phyloP scores from a whole-genome alignment of 2,888 invertebrate species.

The Dryomyza anilis region DNA sequence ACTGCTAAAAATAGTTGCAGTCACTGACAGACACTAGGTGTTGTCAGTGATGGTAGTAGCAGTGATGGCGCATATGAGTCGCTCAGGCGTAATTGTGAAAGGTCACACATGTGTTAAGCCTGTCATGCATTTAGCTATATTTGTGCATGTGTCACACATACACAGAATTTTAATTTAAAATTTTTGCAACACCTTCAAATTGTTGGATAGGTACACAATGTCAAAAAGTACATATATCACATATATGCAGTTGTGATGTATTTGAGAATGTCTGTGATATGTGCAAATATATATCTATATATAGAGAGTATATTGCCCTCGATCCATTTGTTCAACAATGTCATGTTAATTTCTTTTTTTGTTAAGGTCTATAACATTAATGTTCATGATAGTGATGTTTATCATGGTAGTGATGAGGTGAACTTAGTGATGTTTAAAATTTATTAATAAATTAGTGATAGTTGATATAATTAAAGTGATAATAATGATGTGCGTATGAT shows the following conservation, averaged over 20 bases:
- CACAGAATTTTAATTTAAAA: slow-evolving; percentile 16
- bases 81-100: slow-evolving; percentile 15
- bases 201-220: not conserved
- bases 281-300: not conserved
- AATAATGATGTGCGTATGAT: not conserved
- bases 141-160: not conserved
- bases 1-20: slow-evolving; percentile 11
- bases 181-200: slow-evolving; percentile 11
- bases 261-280: not conserved
- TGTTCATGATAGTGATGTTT: not conserved
- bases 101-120: slow-evolving; percentile 17
- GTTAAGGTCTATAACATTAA: not conserved
- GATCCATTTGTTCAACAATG: not conserved
- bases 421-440: not conserved
- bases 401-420: not conserved
- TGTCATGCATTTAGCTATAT: not conserved
- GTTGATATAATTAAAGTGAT: not conserved
- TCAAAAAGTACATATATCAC: too few relatives aligned
- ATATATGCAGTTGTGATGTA: not conserved
- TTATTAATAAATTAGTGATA: not conserved
- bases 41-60: not conserved
- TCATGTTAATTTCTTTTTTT: not conserved
- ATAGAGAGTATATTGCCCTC: not conserved
- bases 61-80: slow-evolving; percentile 2
- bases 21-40: not conserved